These are phyloP conservation scores for Cladopsammia gracilis DNA, from an alignment of 64 coral and sea anemone species.

Conservation along the genomic window DNA sequence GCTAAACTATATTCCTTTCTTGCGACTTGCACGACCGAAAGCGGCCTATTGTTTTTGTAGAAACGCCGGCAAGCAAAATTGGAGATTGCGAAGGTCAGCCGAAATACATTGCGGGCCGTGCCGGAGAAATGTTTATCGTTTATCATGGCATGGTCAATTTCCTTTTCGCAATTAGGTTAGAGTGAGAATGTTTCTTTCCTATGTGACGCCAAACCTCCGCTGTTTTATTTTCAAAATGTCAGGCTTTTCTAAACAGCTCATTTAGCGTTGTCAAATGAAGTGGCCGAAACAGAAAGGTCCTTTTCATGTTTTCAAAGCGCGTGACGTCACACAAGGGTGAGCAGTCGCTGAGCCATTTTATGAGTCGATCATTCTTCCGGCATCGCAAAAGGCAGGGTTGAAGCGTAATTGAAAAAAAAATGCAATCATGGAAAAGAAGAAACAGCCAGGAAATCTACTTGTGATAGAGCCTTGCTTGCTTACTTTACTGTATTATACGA, in stretches of 20 bases:
- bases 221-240: constrained; percentile 30
- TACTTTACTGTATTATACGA: neutral
- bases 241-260: constrained; percentile 4
- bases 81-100: neutral
- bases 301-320: constrained; percentile 8
- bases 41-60: neutral
- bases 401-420: constrained; percentile 47
- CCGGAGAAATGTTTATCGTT: neutral
- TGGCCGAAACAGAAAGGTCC: neutral
- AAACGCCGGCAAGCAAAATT: neutral
- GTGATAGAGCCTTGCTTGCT: neutral
- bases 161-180: constrained; percentile 9
- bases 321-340: constrained; percentile 8
- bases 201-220: neutral
- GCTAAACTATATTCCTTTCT: neutral
- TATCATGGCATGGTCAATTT: neutral
- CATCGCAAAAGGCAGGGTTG: neutral
- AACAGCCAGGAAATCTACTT: constrained; percentile 14
- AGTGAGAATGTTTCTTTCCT: neutral
- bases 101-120: neutral
- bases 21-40: neutral
- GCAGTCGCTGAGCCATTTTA: neutral
- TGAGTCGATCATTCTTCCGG: neutral
- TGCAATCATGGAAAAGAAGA: neutral
- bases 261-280: neutral